A percentile compares a stretch with the other conserved stretches of the same genome.
Evolutionary conservation across 2,888 invertebrate genomes (phyloP).

Genomic region (Arrhopalites spinosus): DNA sequence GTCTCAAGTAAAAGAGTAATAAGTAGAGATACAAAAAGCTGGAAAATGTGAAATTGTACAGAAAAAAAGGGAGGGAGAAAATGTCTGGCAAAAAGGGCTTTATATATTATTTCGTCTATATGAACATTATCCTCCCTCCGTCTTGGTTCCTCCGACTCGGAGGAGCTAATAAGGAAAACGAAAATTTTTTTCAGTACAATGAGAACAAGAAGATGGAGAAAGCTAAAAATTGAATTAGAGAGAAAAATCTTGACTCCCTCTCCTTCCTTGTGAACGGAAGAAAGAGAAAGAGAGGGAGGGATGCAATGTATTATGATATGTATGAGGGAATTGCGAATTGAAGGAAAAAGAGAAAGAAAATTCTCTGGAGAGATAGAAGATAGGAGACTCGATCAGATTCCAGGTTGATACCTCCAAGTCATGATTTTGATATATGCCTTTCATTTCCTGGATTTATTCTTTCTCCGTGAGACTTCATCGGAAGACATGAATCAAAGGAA

Average conservation of each 20-base stretch:
- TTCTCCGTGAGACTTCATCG: slow-evolving; percentile 18
- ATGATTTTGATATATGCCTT: slow-evolving; percentile 39
- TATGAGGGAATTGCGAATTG: background rate
- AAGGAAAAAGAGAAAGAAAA: background rate
- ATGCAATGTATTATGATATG: slow-evolving; percentile 14
- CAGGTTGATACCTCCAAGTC: slow-evolving; percentile 30
- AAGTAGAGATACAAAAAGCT: no score
- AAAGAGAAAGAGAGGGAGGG: background rate
- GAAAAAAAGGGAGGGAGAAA: no score
- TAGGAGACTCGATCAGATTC: slow-evolving; percentile 31
- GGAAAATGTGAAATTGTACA: no score
- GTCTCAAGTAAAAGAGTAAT: no score
- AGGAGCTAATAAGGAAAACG: background rate
- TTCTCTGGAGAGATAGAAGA: slow-evolving; percentile 27
- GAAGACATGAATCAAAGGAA: slow-evolving; percentile 12
- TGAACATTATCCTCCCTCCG: no score
- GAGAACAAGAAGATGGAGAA: background rate
- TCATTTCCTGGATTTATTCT: slow-evolving; percentile 38
- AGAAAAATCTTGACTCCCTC: slow-evolving; percentile 13
- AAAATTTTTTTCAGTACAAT: background rate
- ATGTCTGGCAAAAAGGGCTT: no score
- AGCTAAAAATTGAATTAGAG: slow-evolving; percentile 27
- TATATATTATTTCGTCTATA: no score
- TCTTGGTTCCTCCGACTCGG: no score
- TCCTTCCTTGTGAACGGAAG: background rate